Evolutionary conservation across 1,140 invertebrate species (phyloP), one percentile per base, ranked within the genome.

Genomic region (Bombus pascuorum): DNA sequence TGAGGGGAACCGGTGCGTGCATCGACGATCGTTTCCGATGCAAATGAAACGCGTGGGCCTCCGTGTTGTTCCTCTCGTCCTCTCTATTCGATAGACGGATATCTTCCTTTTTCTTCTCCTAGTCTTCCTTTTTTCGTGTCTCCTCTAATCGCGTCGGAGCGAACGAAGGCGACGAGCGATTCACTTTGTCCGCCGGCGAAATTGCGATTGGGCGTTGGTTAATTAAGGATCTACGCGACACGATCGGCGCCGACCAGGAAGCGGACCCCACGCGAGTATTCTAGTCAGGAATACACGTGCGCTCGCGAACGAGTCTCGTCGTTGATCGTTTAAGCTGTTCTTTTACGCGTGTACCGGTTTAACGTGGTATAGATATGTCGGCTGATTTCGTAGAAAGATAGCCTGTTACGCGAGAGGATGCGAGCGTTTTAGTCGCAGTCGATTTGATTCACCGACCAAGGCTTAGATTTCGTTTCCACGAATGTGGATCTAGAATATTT

Each of bases 11-110:
- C 78, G 87, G 78, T 88, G 89, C 87, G 87, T 82, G 59, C 75
- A 74, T 53, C 71, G 68, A 68, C 81, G 78, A 10, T 83, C 87
- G 76, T 89, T 81, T 74, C 68, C 47, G 80, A 91, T 91, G 90
- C 87, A 87, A 91, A 90, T 91, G 79, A 91, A 90, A 87, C 79
- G 85, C 79, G 83, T 89, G 85, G 89, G 85, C 71, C 76, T 32
- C 18, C 22, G n/a, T 74, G 42, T 44, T 18, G 2, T 57, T 57
- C 44, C 32, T 15, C 10, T 47, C 18, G 25, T 77, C 13, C 32
- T 5, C 13, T 28, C 18, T 32, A 12, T 25, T 34, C 22, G 10
- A 62, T 22, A 62, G 59, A n/a, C 28, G 28, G 0, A n/a, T 12
- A 1, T 39, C 8, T 5, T 28, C 1, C 15, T 25, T 25, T 18